Evolutionary conservation across 2,888 invertebrate genomes (phyloP), one percentile per base, ranked within the genome.

Genomic region (Lasioglossum marginatum): DNA sequence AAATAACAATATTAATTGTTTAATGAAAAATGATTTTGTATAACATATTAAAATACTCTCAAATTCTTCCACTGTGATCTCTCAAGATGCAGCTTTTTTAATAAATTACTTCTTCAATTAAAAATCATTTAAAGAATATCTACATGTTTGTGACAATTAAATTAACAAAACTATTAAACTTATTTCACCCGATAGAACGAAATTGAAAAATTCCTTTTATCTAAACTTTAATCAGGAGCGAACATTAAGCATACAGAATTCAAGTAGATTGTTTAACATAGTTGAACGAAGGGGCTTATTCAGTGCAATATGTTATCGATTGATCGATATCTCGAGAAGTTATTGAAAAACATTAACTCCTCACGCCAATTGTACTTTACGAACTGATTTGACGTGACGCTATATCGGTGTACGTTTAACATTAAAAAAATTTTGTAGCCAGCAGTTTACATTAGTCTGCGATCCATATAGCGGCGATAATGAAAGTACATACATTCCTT

Each of bases 401-500:
- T 70, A n/a, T 40, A 14, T 70, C 40, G 37, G 70, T 70, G n/a
- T 70, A n/a, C 4, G n/a, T 70, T 23, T 40, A 19, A n/a, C 5
- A 40, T 40, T n/a, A 27, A 14, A 19, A n/a, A 37, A 31, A 63
- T 74, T 73, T 63, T 76, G 19, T 57, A 72, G n/a, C 16, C 57
- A 1, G 4, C 19, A 45, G n/a, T 78, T 48, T 78, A 76, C 45
- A 12, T 57, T 77, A 19, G 34, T 45, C 52, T n/a, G 16, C 14
- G 34, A 68, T 48, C 14, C 31, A 2, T 60, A 23, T 34, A 72
- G 2, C 31, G 43, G 34, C 37, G 81, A 71, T 75, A 81, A 45
- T 74, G 31, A 40, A 19, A 12, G 70, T 71, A 75, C 43, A 78
- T 70, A 70, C 70, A 40, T n/a, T n/a, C 37, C 1, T 40, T 70